Evolutionary conservation across 2,797 vertebrate species (phyloP), one percentile per base, ranked within the genome.

Genomic region (Danio tinwini): DNA sequence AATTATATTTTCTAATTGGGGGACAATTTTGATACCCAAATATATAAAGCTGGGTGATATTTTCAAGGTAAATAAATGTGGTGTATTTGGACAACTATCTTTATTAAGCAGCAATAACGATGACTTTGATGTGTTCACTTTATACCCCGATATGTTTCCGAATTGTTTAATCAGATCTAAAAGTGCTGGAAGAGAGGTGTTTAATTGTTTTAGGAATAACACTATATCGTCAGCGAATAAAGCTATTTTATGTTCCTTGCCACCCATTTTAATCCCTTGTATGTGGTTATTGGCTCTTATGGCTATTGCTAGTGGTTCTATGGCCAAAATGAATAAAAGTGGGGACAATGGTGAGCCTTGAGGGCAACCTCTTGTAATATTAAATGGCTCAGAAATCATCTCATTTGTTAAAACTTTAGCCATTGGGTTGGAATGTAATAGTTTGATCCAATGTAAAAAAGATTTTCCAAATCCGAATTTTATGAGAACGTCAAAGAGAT

Each of bases 401-500:
- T n/a, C n/a, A n/a, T n/a, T n/a, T n/a, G n/a, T n/a, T n/a, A n/a
- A n/a, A n/a, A n/a, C n/a, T n/a, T n/a, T n/a, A n/a, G n/a, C n/a
- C n/a, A n/a, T n/a, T n/a, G n/a, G n/a, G n/a, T n/a, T n/a, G n/a
- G n/a, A n/a, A n/a, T n/a, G n/a, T n/a, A n/a, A n/a, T n/a, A n/a
- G n/a, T n/a, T n/a, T n/a, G n/a, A n/a, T n/a, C n/a, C n/a, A n/a
- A n/a, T n/a, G n/a, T n/a, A n/a, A n/a, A n/a, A n/a, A n/a, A n/a
- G n/a, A n/a, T n/a, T n/a, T n/a, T n/a, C n/a, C n/a, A n/a, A 63
- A 55, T 52, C 78, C 78, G 29, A 80, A 80, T 12, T n/a, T 47
- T 40, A 7, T 7, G 17, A 80, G 39, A 9, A 65, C 13, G 6
- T 72, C 58, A 56, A 47, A 80, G 7, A 80, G 61, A n/a, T 73